Evolutionary conservation across 1,140 invertebrate genomes (phyloP), one percentile per base, ranked within the genome.

Genomic region (Coptotermes formosanus): DNA sequence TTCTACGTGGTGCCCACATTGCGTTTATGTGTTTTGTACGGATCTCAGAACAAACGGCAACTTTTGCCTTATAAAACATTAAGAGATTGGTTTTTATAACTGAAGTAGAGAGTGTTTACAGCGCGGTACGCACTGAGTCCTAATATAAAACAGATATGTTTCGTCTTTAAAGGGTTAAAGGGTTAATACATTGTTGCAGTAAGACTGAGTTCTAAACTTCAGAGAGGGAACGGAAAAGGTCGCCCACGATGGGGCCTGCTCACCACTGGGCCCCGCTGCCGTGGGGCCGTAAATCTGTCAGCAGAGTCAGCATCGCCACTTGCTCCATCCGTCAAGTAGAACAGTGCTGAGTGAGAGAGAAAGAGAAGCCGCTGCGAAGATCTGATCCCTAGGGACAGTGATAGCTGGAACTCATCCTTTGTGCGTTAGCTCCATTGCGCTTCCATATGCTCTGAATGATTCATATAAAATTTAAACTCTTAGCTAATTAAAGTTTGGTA

Each of bases 221-320:
- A n/a, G 64, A 55, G 19, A 75, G 64, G 64, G 64, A 14, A 75
- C 30, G n/a, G 64, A 75, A n/a, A n/a, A 75, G 64, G 64, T 75
- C 64, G 64, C 64, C 64, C 64, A 75, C 64, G 64, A 25, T 75
- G 64, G 64, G 64, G 64, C 64, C 64, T 75, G 23, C 59, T 43
- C 85, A 64, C 85, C 25, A n/a, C 43, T 64, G 85, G 52, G 64
- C 85, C 44, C 85, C 85, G 48, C 23, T 25, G 82, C 82, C 82
- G 32, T 75, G 45, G 85, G 59, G 48, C 82, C 85, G 87, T 87
- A 87, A 87, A 87, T 87, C 87, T 87, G 87, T 87, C 87, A 87
- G 85, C 87, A 84, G 82, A 86, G 85, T 84, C 87, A 84, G 87
- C 84, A 86, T 82, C 82, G 83, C 85, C 38, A 43, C 86, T 38